A percentile compares a stretch with the other conserved stretches of the same genome.
These are phyloP conservation scores for Periphyllus acericola DNA, from an alignment of 2,888 invertebrate species.

Conservation along the genomic window DNA sequence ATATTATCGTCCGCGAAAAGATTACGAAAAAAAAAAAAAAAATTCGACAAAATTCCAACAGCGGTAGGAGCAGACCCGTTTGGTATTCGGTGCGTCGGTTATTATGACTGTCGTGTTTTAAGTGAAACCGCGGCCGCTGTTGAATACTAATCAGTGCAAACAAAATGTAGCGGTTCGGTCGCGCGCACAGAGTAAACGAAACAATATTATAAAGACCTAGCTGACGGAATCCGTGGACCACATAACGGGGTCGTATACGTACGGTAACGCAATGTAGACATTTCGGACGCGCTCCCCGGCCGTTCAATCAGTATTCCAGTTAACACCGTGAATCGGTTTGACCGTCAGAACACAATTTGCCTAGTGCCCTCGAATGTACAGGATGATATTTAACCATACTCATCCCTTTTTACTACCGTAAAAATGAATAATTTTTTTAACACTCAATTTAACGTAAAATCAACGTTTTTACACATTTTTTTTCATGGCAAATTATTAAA, in stretches of 20 bases:
- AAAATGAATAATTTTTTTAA: too few species aligned
- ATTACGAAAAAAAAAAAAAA: not conserved
- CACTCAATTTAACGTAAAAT: too few species aligned
- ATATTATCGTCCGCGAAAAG: not conserved
- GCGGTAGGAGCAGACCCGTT: not conserved
- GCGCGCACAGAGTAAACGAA: conserved; percentile 7
- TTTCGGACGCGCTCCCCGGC: not conserved
- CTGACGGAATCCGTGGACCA: not conserved
- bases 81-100: not conserved
- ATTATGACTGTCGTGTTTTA: not conserved
- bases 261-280: not conserved
- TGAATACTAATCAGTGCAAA: conserved; percentile 29
- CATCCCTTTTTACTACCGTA: too few species aligned
- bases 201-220: not conserved
- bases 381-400: too few species aligned
- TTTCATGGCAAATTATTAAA: too few species aligned
- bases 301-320: conserved; percentile 11
- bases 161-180: not conserved
- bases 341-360: conserved; percentile 21
- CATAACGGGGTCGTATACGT: too few species aligned
- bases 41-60: not conserved
- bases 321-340: not conserved
- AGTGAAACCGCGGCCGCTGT: not conserved
- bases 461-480: too few species aligned
- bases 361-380: too few species aligned